phyloP scores from a whole-genome alignment of 1,140 invertebrate genomes.

The Aphaenogaster ashmeadi region DNA sequence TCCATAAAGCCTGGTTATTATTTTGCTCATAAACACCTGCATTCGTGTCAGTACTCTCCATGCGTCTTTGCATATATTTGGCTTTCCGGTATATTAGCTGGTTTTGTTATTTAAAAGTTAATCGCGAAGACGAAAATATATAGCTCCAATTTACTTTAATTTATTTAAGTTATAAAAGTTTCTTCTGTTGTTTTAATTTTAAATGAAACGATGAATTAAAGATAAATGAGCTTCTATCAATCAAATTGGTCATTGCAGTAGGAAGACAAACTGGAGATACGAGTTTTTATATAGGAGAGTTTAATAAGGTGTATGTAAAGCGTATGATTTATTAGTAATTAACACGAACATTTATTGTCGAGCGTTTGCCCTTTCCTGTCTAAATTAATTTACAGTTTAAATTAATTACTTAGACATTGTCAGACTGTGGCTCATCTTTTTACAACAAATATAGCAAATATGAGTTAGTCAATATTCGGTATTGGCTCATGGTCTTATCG shows the following conservation, averaged over 20 bases:
- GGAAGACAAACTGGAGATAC: background rate
- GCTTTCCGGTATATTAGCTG: slow-evolving; percentile 59
- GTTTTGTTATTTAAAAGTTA: slow-evolving; percentile 26
- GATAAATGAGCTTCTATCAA: slow-evolving; percentile 7
- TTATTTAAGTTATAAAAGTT: background rate
- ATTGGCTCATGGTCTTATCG: slow-evolving; percentile 22
- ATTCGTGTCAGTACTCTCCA: slow-evolving; percentile 40
- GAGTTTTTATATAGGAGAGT: background rate
- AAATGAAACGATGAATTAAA: background rate
- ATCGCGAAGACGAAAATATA: slow-evolving; percentile 7
- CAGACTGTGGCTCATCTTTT: background rate
- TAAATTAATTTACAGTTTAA: slow-evolving; percentile 22
- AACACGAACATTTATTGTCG: background rate
- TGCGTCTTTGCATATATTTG: slow-evolving; percentile 56
- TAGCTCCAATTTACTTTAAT: background rate
- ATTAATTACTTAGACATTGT: slow-evolving; percentile 45
- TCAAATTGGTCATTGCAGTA: background rate
- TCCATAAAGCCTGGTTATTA: slow-evolving; percentile 81
- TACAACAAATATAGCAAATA: slow-evolving; percentile 4
- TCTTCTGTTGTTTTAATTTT: slow-evolving; percentile 20
- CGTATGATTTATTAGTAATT: slow-evolving; percentile 39
- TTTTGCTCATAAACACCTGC: slow-evolving; percentile 81
- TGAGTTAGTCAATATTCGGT: slow-evolving; percentile 16
- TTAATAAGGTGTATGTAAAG: background rate
- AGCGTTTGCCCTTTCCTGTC: background rate